Base-by-base conservation (phyloP, 2,113 vertebrate species). In the Scopus umbretta region DNA sequence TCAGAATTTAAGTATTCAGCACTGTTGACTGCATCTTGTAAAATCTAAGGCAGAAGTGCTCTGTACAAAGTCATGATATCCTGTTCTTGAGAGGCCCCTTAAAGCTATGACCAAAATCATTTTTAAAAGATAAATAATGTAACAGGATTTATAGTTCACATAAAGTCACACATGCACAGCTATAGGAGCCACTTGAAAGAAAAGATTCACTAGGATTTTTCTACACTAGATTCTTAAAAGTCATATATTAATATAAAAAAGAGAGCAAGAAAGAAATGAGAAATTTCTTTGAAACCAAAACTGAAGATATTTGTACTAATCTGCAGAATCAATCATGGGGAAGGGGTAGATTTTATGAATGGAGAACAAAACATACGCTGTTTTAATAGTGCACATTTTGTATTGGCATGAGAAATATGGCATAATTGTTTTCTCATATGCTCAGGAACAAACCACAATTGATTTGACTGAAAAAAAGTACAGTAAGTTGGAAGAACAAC, bases 301-400 rank as follows among this genome's bases (percentile, higher is more conserved):
- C 18, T 90, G 42, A 40, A 91, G 50, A 43, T 79, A 63, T 59
- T 78, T 84, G 20, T 84, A 43, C 34, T 84, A 71, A 86, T 62
- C 78, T 95, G 92, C 38, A 91, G 71, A 92, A 95, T 89, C 65
- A 84, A 42, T 96, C 91, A 94, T 18, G 26, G 32, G 27, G 62
- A 86, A 84, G n/a, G 8, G 73, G 34, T 70, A 62, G 74, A 87
- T 92, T 94, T 97, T 95, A 96, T 97, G 96, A 97, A 97, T 95
- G 94, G 45, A 82, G 83, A 87, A 94, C 40, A 93, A 95, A 83
- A 92, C 72, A 92, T 21, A 68, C 2, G 1, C 17, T 80, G 62
- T 82, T 95, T 87, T 67, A 80, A 81, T 65, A 92, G 36, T 63
- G 91, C 91, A 74, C 58, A 49, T 82, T 66, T 88, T 86, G 34